phyloP scores from a whole-genome alignment of 1,140 invertebrate genomes.

The Calliopsis andreniformis region DNA sequence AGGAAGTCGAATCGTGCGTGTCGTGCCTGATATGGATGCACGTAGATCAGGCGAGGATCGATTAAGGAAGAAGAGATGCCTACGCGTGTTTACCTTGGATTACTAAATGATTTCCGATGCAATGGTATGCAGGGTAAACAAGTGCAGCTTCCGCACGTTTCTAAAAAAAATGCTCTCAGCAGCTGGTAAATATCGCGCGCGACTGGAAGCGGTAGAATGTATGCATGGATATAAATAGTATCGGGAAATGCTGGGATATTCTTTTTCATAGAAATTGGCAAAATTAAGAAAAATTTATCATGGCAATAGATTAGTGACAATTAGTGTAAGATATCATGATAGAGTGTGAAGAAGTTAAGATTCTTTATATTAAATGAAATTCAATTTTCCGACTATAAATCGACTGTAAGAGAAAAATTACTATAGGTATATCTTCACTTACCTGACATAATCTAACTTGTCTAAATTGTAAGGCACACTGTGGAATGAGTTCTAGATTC shows the following conservation, averaged over 20 bases:
- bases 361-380: too few relatives aligned
- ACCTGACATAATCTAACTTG: conserved; percentile 1
- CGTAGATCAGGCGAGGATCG: conserved; percentile 24
- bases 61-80: conserved; percentile 56
- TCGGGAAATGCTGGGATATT: background rate
- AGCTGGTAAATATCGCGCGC: background rate
- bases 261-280: background rate
- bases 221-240: too few relatives aligned
- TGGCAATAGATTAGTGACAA: too few relatives aligned
- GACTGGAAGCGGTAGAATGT: background rate
- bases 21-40: conserved; percentile 51
- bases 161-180: background rate
- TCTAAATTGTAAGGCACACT: too few relatives aligned
- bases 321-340: too few relatives aligned
- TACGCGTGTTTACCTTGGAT: conserved; percentile 52
- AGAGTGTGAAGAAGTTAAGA: too few relatives aligned
- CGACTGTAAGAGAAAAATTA: background rate
- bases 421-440: background rate
- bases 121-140: conserved; percentile 1
- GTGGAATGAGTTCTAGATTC: too few relatives aligned
- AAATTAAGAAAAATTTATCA: too few relatives aligned
- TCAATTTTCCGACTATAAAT: background rate
- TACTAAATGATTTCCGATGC: conserved; percentile 21
- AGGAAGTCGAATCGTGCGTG: conserved; percentile 41
- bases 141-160: background rate